These are phyloP conservation scores for Rhodinocichla rosea DNA, from an alignment of 2,113 vertebrate species.

Conservation along the genomic window DNA sequence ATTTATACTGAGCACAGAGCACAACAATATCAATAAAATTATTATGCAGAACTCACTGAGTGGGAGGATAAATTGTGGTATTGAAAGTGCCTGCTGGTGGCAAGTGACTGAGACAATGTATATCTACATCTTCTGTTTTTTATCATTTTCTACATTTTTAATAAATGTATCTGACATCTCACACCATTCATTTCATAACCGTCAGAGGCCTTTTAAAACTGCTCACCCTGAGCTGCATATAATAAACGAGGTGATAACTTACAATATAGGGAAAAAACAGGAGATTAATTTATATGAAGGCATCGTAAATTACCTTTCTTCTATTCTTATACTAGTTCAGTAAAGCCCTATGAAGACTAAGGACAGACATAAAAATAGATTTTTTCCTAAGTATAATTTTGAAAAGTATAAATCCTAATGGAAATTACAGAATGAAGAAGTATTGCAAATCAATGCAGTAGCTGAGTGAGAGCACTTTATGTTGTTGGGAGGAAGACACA, in stretches of 20 bases:
- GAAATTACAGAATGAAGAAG: conserved; percentile 30
- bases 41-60: conserved; percentile 24
- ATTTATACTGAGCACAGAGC: not conserved
- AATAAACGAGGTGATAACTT: conserved; percentile 51
- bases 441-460: not conserved
- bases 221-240: conserved; percentile 20
- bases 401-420: conserved; percentile 25
- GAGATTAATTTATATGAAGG: conserved; percentile 57
- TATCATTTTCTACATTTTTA: conserved; percentile 33
- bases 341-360: not conserved
- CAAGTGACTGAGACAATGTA: conserved; percentile 17
- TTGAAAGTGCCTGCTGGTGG: conserved; percentile 1
- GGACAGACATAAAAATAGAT: conserved; percentile 43
- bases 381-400: conserved; percentile 38
- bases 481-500: not conserved
- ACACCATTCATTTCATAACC: conserved; percentile 32
- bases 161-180: conserved; percentile 45
- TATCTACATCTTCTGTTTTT: conserved; percentile 32
- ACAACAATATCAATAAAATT: conserved; percentile 38
- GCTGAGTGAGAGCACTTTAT: not conserved
- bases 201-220: conserved; percentile 40
- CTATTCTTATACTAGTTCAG: not conserved
- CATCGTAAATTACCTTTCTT: conserved; percentile 36
- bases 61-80: conserved; percentile 9
- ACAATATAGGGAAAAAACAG: conserved; percentile 34